These are phyloP conservation scores for Stigmatopora nigra DNA, from an alignment of 2,113 vertebrate species.

Conservation along the genomic window DNA sequence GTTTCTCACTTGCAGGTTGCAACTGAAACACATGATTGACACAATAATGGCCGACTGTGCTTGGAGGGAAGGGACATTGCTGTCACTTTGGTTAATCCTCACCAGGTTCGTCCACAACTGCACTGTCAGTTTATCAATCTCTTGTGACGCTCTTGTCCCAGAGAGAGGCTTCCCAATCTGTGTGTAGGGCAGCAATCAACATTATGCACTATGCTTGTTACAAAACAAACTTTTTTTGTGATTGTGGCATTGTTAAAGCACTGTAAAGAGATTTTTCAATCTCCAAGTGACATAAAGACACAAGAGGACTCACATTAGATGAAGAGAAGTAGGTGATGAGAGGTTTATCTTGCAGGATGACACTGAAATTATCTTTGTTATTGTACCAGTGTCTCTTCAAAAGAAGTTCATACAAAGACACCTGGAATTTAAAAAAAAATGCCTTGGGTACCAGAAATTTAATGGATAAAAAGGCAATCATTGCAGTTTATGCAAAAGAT, in stretches of 20 bases:
- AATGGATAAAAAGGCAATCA: not conserved
- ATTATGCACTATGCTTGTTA: not conserved
- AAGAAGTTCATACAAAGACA: constrained; percentile 53
- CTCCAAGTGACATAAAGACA: not conserved
- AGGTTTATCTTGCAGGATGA: constrained; percentile 69
- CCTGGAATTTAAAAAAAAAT: constrained; percentile 29
- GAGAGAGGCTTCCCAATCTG: constrained; percentile 42
- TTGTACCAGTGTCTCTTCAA: constrained; percentile 56
- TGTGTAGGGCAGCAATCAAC: not conserved
- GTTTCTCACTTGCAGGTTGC: constrained; percentile 40
- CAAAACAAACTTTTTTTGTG: not conserved
- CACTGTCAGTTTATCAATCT: constrained; percentile 46
- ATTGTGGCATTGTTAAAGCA: not conserved
- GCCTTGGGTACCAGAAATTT: not conserved
- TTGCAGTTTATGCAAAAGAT: not conserved
- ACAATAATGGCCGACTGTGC: constrained; percentile 9
- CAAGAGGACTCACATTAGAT: constrained; percentile 36
- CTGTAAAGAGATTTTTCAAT: not conserved
- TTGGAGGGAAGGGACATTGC: not conserved
- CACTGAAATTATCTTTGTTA: constrained; percentile 70
- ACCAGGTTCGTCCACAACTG: constrained; percentile 67
- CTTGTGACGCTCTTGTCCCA: constrained; percentile 16
- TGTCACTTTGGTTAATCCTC: constrained; percentile 13
- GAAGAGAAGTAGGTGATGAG: constrained; percentile 28
- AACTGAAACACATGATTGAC: constrained; percentile 46